Base-by-base conservation (phyloP, 2,888 invertebrate species). In the Netelia melanura region DNA sequence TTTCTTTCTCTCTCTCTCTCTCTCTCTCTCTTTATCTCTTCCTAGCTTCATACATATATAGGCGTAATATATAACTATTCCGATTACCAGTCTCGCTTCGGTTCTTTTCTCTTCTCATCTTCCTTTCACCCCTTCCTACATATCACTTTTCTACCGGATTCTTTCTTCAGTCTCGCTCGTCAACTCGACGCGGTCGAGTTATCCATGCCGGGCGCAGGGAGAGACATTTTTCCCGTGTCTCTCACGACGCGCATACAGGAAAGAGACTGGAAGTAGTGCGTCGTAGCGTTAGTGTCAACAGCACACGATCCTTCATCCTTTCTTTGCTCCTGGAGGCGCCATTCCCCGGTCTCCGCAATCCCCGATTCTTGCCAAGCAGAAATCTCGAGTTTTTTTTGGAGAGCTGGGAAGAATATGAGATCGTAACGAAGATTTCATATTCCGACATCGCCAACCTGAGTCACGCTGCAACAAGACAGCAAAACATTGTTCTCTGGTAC, bases 371-470 rank as follows among this genome's bases (percentile, higher is more conserved):
- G 23, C n/a, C 38, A 38, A 17, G 58, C 21, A 48, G 43, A 61
- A 56, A 61, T 17, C 71, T 65, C 72, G 71, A 65, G 65, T n/a
- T 71, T 62, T 23, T n/a, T 62, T 23, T 14, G 25, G 58, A 67
- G 52, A 43, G 11, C 38, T 52, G 23, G 25, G 21, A 58, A 62
- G 64, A 70, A 54, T 2, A 64, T 71, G 30, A 25, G 67, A 30
- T 21, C 83, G 85, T 88, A 91, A 91, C 90, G 91, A 91, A 91
- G 90, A 92, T 91, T 90, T 89, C 89, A 88, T 90, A 38, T 91
- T 91, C 88, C 86, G 86, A 84, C 87, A 70, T 85, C 86, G 83
- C 86, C 83, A 65, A 82, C 81, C 72, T 83, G 81, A 80, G 65
- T 71, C 79, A 21, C 25, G 5, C 54, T 21, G 21, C n/a, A 14